A percentile compares a stretch with the other conserved stretches of the same genome.
Conservation (phyloP, 2,113 vertebrate species). For the Triplophysa siluroides region DNA sequence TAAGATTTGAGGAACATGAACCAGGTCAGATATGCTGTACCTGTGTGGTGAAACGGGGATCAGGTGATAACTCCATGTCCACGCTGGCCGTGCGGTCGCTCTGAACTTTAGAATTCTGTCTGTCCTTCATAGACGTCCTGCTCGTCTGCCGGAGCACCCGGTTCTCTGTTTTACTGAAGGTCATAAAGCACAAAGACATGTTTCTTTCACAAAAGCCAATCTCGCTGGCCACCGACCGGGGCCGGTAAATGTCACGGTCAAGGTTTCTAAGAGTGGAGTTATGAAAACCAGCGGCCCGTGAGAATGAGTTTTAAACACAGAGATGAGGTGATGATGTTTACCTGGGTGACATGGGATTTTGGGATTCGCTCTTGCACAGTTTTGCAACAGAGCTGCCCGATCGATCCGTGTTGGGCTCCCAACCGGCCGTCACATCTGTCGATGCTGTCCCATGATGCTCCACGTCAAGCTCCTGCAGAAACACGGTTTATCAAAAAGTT, state of each 20-base stretch:
- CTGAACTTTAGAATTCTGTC: conserved; percentile 75
- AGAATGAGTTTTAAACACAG: background rate
- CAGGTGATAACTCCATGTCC: conserved; percentile 74
- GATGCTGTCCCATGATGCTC: conserved; percentile 61
- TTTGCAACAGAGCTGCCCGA: conserved; percentile 68
- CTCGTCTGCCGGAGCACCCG: conserved; percentile 69
- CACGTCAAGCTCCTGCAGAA: conserved; percentile 65
- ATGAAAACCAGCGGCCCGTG: background rate
- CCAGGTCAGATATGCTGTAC: conserved; percentile 43
- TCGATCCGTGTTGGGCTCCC: conserved; percentile 69
- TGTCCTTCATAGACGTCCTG: conserved; percentile 79
- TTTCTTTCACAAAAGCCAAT: background rate
- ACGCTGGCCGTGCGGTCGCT: conserved; percentile 75
- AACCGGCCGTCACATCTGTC: conserved; percentile 64
- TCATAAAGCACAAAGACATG: background rate
- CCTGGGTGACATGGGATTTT: conserved; percentile 78
- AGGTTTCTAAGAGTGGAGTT: too few species aligned
- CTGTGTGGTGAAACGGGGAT: conserved; percentile 70
- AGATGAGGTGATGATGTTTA: conserved; percentile 50
- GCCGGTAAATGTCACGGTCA: too few species aligned
- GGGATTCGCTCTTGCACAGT: conserved; percentile 75
- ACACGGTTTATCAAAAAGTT: background rate
- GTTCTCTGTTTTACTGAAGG: conserved; percentile 71
- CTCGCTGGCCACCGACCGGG: too few species aligned
- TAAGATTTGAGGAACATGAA: too few species aligned